phyloP scores from a whole-genome alignment of 2,888 invertebrate species.

The Malacosoma neustria region DNA sequence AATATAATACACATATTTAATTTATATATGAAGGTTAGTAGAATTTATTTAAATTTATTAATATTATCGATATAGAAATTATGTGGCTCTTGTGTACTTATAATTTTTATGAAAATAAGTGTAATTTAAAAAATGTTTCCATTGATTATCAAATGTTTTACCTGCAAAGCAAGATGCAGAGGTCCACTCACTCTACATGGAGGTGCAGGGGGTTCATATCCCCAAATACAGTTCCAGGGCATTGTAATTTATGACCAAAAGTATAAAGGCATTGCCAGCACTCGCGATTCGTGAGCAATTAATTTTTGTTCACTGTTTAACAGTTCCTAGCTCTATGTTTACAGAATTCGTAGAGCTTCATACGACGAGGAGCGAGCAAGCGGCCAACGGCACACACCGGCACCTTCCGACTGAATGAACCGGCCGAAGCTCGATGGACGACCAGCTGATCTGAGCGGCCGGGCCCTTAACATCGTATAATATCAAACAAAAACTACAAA shows the following conservation, averaged over 20 bases:
- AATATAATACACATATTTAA: too few species aligned
- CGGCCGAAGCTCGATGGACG: conserved; percentile 1
- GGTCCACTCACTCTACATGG: conserved; percentile 60
- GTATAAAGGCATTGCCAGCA: not conserved
- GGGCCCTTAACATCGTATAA: too few species aligned
- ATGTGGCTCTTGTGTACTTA: too few species aligned
- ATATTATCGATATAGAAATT: too few species aligned
- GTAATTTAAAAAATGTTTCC: too few species aligned
- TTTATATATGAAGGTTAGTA: too few species aligned
- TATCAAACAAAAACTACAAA: too few species aligned
- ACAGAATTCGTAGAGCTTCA: not conserved
- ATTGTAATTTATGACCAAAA: conserved; percentile 38
- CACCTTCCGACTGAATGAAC: conserved; percentile 40
- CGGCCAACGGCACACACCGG: conserved; percentile 34
- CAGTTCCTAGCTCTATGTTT: not conserved
- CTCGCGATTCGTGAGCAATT: not conserved
- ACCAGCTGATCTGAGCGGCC: not conserved
- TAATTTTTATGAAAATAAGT: too few species aligned
- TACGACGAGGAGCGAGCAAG: conserved; percentile 7
- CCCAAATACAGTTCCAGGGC: conserved; percentile 71
- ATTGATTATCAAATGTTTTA: conserved; percentile 26
- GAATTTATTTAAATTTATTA: too few species aligned
- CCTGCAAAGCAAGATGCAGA: conserved; percentile 51
- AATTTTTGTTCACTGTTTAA: not conserved
- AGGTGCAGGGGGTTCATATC: conserved; percentile 58